phyloP scores from a whole-genome alignment of 2,888 invertebrate species.

The Autographa pulchrina region DNA sequence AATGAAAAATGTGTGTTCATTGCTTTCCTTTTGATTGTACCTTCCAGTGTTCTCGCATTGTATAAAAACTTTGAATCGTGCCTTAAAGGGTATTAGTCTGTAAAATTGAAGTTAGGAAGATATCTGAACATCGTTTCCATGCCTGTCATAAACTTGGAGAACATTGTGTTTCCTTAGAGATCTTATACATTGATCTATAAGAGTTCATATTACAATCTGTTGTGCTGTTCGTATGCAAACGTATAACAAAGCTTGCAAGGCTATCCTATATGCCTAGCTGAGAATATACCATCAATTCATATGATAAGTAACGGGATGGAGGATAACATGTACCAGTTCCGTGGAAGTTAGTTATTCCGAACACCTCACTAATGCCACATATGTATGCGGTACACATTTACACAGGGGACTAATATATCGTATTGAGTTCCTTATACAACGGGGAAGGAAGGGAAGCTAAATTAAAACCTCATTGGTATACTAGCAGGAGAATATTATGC shows the following conservation, averaged over 20 bases:
- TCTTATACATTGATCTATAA: background rate
- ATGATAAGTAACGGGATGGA: background rate
- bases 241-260: background rate
- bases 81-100: background rate
- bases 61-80: background rate
- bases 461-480: constrained; percentile 31
- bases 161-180: background rate
- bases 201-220: background rate
- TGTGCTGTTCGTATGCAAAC: background rate
- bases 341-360: constrained; percentile 1
- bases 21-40: constrained; percentile 16
- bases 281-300: constrained; percentile 3
- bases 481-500: background rate
- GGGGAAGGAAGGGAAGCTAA: constrained; percentile 19
- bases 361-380: constrained; percentile 4
- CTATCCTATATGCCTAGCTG: background rate
- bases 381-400: constrained; percentile 10
- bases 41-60: background rate
- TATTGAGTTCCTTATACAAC: constrained; percentile 13
- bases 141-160: background rate
- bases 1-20: constrained; percentile 28
- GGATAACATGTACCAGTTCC: constrained; percentile 1
- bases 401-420: constrained; percentile 28
- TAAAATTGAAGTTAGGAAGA: background rate
- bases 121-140: background rate